phyloP scores from a whole-genome alignment of 2,113 vertebrate genomes.

The Halichoerus grypus region DNA sequence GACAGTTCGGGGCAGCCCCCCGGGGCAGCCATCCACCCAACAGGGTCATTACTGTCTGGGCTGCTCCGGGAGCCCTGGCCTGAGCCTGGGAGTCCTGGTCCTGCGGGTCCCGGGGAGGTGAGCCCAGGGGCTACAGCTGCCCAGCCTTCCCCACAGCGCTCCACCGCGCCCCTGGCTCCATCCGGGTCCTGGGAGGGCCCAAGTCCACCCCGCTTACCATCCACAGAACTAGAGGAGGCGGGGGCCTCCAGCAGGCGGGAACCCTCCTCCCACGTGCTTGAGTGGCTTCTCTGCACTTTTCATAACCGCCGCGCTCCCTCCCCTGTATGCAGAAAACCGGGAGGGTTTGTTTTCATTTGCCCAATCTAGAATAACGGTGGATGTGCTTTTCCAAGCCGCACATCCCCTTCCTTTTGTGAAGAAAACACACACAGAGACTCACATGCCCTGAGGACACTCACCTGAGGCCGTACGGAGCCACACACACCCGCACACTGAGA shows the following conservation, averaged over 20 bases:
- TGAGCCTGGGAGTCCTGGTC: not conserved
- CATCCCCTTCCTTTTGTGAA: not conserved
- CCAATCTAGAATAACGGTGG: not conserved
- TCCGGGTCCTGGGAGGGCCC: not conserved
- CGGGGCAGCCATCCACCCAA: rapidly evolving
- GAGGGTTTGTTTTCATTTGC: not conserved
- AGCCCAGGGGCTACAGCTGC: not conserved
- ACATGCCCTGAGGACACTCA: not conserved
- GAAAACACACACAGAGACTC: not conserved
- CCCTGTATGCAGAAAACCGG: not conserved
- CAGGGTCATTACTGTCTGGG: rapidly evolving
- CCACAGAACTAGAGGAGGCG: rapidly evolving
- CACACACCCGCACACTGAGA: too few relatives aligned
- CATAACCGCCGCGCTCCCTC: not conserved
- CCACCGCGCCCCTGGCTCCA: not conserved
- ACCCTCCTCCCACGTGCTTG: rapidly evolving
- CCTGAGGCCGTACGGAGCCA: not conserved
- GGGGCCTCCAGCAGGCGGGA: not conserved
- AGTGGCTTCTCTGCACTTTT: not conserved
- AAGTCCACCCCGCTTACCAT: not conserved
- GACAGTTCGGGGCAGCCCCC: not conserved
- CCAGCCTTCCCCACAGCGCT: rapidly evolving
- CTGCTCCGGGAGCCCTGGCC: not conserved
- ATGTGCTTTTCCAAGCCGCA: not conserved
- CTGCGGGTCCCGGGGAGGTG: rapidly evolving